A percentile compares a stretch with the other conserved stretches of the same genome.
Evolutionary conservation across 2,113 vertebrate genomes (phyloP).

Genomic region (Perccottus glenii): DNA sequence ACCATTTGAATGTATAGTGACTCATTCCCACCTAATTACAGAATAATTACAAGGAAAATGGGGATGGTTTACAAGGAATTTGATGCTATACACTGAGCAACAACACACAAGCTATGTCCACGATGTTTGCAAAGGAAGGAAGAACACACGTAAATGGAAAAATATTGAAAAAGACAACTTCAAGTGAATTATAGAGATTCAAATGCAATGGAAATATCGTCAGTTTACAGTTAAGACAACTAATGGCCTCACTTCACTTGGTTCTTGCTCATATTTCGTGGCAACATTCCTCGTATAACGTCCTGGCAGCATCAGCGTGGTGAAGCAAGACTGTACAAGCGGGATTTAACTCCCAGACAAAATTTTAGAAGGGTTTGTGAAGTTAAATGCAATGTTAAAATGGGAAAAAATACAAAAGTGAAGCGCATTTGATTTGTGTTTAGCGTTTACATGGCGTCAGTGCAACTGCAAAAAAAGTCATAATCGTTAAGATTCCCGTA

Average conservation of each 20-base stretch:
- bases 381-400: not conserved
- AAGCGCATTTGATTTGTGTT: not conserved
- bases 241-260: not conserved
- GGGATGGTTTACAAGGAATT: not conserved
- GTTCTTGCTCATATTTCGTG: not conserved
- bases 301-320: constrained; percentile 43
- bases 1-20: not conserved
- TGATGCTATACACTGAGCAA: not conserved
- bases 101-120: not conserved
- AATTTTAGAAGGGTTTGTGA: not conserved
- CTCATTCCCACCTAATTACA: not conserved
- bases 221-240: not conserved
- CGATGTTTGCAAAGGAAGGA: not conserved
- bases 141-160: not conserved
- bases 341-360: not conserved
- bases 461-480: not conserved
- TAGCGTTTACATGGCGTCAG: not conserved
- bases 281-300: constrained; percentile 31
- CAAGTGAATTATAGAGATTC: not conserved
- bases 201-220: not conserved
- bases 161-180: not conserved
- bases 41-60: constrained; percentile 8
- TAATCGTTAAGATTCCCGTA: constrained; percentile 13
- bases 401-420: too few relatives aligned
- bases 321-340: constrained; percentile 12